Base-by-base conservation (phyloP, 2,113 vertebrate species). In the Odocoileus virginianus region DNA sequence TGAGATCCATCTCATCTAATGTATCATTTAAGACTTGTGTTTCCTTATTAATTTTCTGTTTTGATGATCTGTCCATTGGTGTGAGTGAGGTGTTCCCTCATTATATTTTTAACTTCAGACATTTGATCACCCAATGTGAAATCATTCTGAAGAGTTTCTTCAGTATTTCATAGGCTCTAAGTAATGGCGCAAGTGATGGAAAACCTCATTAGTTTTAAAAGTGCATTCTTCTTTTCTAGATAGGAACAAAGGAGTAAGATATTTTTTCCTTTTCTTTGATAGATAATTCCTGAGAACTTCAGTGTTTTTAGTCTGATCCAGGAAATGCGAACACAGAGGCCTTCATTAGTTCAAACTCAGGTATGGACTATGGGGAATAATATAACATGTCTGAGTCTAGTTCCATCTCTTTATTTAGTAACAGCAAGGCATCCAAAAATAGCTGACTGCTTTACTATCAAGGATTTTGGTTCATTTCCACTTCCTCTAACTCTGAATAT, bases 311-410 rank as follows among this genome's bases (percentile, higher is more conserved):
- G 98, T 2, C 98, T 99, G 97, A 99, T 99, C 91, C 99, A 99
- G 97, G 99, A 99, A 50, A 99, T 99, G 99, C 99, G 99, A 94
- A 99, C 99, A 1, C 99, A 99, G 64, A 99, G 99, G 23, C 99
- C 99, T 15, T 99, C 99, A 4, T 95, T 99, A 36, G 99, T 99
- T 97, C 99, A 99, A 98, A 99, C 99, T 74, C 99, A 99, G 99
- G 99, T 99, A 93, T 0, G 87, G 33, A 85, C 43, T 67, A 3
- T 16, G 40, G 33, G 12, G 28, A 96, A 74, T 55, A 55, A 83
- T 52, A 83, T 55, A 36, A 27, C n/a, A 55, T 55, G 74, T 90
- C 58, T 91, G 47, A 36, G 7, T 45, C 58, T 96, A 76, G 54
- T 30, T 71, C 13, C 19, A 1, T 78, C 14, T 71, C 58, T 86